Conservation (phyloP, 2,888 invertebrate species). For the Mycalesis mineus region DNA sequence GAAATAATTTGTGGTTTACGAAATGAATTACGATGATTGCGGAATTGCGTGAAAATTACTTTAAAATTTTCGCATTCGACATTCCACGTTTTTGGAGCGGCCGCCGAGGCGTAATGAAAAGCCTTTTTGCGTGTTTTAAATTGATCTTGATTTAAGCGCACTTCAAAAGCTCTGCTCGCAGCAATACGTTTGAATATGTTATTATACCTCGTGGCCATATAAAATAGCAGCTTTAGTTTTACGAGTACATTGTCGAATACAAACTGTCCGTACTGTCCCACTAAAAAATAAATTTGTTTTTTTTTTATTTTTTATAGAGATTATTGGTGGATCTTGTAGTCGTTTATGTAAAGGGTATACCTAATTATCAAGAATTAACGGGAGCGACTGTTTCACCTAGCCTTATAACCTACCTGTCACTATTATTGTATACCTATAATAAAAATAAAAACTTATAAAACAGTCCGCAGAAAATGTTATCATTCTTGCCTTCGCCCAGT, state of each 20-base stretch:
- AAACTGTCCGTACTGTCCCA: no score
- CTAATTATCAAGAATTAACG: no score
- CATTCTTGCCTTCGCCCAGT: neutral
- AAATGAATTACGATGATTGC: constrained; percentile 14
- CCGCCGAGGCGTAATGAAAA: constrained; percentile 8
- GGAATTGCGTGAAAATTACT: constrained; percentile 18
- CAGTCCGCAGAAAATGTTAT: neutral
- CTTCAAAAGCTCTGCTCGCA: neutral
- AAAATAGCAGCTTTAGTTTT: no score
- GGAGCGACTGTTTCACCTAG: no score
- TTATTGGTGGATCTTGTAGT: no score
- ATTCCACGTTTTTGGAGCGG: constrained; percentile 10
- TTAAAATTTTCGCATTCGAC: constrained; percentile 15
- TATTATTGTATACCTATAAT: no score
- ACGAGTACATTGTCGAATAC: no score
- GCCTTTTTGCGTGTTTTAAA: constrained; percentile 13
- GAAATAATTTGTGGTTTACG: constrained; percentile 7
- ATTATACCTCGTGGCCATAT: neutral
- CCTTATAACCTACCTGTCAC: no score
- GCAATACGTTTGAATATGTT: neutral
- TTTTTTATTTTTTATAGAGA: no score
- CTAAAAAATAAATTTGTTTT: no score
- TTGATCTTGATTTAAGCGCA: constrained; percentile 14
- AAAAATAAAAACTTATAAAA: no score
- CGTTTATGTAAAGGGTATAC: no score